These are phyloP conservation scores for Linyphia triangularis DNA, from an alignment of 2,888 invertebrate species.

Conservation along the genomic window DNA sequence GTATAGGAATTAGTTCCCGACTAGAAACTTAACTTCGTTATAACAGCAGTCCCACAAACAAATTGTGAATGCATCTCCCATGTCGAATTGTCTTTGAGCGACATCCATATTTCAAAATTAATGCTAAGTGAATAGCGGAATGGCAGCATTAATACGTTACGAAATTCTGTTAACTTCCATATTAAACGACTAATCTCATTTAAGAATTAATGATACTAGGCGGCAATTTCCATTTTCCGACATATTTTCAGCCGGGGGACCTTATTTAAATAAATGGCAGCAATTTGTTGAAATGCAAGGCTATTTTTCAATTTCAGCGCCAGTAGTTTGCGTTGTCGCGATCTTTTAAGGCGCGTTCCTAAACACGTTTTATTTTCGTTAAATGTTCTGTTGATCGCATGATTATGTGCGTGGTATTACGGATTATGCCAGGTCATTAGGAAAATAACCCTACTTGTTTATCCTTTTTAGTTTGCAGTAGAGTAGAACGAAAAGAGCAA, in stretches of 20 bases:
- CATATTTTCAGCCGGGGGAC: conserved; percentile 26
- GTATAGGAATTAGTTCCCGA: no score
- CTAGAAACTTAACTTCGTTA: no score
- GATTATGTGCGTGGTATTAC: no score
- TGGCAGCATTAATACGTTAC: conserved; percentile 36
- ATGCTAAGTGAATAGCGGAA: conserved; percentile 31
- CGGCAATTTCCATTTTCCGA: conserved; percentile 25
- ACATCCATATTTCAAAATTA: conserved; percentile 27
- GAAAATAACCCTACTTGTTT: no score
- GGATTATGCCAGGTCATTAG: no score
- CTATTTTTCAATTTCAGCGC: conserved; percentile 41
- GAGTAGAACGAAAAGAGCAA: no score
- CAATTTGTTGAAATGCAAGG: conserved; percentile 23
- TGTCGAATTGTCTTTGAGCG: conserved; percentile 2
- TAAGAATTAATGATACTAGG: conserved; percentile 39
- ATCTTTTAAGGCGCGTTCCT: conserved; percentile 13
- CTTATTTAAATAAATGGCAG: conserved; percentile 39
- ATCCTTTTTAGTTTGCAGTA: no score
- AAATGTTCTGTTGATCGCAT: no score
- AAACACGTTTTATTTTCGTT: no score
- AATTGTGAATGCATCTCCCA: not conserved
- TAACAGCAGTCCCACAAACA: no score
- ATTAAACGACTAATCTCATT: conserved; percentile 41
- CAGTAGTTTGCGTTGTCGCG: not conserved
- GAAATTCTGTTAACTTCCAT: conserved; percentile 38